Conservation (phyloP, 2,888 invertebrate genomes). For the Ommatoiulus sabulosus region DNA sequence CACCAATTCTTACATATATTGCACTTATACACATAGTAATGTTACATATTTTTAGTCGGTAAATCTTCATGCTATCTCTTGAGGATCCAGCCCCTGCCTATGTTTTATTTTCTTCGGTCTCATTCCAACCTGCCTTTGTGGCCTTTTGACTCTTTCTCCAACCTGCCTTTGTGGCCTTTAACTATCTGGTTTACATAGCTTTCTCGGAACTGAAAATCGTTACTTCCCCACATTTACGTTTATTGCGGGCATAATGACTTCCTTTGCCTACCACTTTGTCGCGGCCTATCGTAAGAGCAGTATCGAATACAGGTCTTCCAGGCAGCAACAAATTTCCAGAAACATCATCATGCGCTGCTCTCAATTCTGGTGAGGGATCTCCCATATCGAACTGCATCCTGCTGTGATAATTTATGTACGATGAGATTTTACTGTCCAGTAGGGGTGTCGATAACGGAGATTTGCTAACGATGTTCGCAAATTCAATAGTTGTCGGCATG, state of each 20-base stretch:
- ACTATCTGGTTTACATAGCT: neutral
- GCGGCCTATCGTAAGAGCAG: no score
- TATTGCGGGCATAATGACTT: neutral
- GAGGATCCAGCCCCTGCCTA: neutral
- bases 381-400: neutral
- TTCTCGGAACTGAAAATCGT: neutral
- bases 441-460: slow-evolving; percentile 9
- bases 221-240: neutral
- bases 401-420: neutral
- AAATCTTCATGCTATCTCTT: neutral
- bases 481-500: no score
- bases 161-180: neutral
- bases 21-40: no score
- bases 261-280: slow-evolving; percentile 16
- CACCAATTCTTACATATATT: no score
- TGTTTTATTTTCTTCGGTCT: neutral
- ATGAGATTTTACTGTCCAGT: slow-evolving; percentile 14
- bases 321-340: neutral
- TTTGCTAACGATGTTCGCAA: neutral
- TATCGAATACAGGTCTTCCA: neutral
- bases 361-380: neutral
- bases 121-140: neutral
- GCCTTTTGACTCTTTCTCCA: no score
- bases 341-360: neutral
- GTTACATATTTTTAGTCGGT: no score